Evolutionary conservation across 2,888 invertebrate genomes (phyloP), one percentile per base, ranked within the genome.

Genomic region (Dynastes grantii): DNA sequence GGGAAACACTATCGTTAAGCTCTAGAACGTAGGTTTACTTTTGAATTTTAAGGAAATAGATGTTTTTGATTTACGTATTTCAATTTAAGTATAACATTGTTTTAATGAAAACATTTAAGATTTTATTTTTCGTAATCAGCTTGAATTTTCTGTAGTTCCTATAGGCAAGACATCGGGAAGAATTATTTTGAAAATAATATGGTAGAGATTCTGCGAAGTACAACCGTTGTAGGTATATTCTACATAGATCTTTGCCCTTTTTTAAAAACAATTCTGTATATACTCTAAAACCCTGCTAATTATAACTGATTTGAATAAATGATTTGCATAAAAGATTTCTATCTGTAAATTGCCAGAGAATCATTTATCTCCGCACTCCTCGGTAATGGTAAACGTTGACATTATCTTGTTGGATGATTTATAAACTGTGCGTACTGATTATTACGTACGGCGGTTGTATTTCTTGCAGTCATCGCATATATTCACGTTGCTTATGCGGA

Each of bases 351-450:
- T 70, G 45, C 49, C 51, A 22, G 29, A 16, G 29, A 53, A 49
- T 49, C 70, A 70, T 70, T 53, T 53, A 70, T 70, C 53, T 70
- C 29, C 5, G 13, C 53, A 55, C 55, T 55, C 22, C 45, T 22
- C 22, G 6, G 51, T 53, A 70, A 51, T 70, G 53, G 70, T 29
- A 53, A 53, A 70, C 51, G 70, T 53, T 51, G 70, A 70, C 70
- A 29, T 29, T 70, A 68, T 70, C 70, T 70, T 27, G 49, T 49
- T 22, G 27, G 51, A 70, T 70, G 70, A 70, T 70, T 70, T 70
- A 70, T 70, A 70, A 70, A 70, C 55, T 55, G 51, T 53, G 29
- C 29, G 27, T 22, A 53, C 67, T 49, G 53, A 51, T 70, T 70
- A 70, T 70, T 70, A 70, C 49, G 29, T 70, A 11, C 51, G 16